Base-by-base conservation (phyloP, 2,113 vertebrate genomes). In the Copsychus sechellarum region DNA sequence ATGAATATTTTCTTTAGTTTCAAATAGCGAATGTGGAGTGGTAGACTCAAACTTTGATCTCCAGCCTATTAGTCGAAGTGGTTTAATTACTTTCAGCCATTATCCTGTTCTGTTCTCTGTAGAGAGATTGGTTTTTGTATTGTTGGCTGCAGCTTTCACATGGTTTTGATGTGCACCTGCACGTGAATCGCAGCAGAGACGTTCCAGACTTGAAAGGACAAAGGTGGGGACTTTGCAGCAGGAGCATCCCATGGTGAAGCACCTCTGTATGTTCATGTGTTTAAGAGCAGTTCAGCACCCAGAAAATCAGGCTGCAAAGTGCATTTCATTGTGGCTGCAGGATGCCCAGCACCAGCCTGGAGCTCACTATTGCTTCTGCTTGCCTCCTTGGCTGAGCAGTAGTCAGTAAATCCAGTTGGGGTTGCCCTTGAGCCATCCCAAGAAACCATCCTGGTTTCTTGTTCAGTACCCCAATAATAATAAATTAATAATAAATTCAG, bases 31-130 rank as follows among this genome's bases (percentile, higher is more conserved):
- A 80, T 77, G 9, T 65, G 74, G 86, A 82, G 54, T 42, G 88
- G 83, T 65, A 77, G 79, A 80, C 81, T 43, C 66, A 77, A 92
- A 90, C 93, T 93, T 96, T 96, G 93, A 96, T 96, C 92, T 96
- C 66, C 50, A 66, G 69, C 54, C 54, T 88, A 15, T 88, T 90
- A 88, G 71, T 50, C 5, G 4, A 86, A 93, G 85, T 24, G 42
- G 50, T 82, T 93, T 92, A 76, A 88, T 90, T 94, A 67, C 87
- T 96, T 94, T 58, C 70, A 72, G 28, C 57, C 60, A 29, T 81
- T 95, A 78, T 42, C 22, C 42, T 38, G 11, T 78, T 81, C 64
- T 84, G 51, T 91, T 81, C 60, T 77, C 62, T 19, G 34, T 47
- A 25, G 38, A 67, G 84, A 81, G 69, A 34, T 51, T 48, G 20